phyloP scores from a whole-genome alignment of 1,140 invertebrate species.

The Globodera ellingtonae region DNA sequence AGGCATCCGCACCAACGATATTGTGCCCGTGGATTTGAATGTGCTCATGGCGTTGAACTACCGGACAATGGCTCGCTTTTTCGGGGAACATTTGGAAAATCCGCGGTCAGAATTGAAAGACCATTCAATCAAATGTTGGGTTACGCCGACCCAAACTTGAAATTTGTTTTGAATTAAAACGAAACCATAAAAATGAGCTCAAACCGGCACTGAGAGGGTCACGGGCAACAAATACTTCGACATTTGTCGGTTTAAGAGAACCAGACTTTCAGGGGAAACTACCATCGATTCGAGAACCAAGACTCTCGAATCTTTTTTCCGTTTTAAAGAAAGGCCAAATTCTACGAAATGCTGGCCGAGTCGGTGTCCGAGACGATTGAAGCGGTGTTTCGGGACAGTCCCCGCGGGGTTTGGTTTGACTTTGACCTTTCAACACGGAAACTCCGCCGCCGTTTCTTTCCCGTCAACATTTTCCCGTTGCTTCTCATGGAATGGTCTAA shows the following conservation, averaged over 20 bases:
- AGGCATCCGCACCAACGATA: conserved; percentile 64
- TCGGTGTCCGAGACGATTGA: conserved; percentile 35
- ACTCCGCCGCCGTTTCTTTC: conserved; percentile 72
- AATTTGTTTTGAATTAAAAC: no score
- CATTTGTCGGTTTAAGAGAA: no score
- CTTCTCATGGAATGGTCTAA: conserved; percentile 71
- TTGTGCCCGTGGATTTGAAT: conserved; percentile 84
- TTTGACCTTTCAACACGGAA: conserved; percentile 74
- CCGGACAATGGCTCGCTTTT: conserved; percentile 72
- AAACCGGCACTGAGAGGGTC: no score
- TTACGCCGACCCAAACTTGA: background rate
- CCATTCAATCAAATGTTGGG: background rate
- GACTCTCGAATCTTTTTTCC: no score
- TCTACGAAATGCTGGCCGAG: conserved; percentile 21
- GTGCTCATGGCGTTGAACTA: conserved; percentile 80
- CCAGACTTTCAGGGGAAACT: no score
- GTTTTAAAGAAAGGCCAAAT: conserved; percentile 70
- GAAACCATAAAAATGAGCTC: no score
- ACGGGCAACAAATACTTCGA: no score
- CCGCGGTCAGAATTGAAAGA: background rate
- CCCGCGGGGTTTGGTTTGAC: conserved; percentile 83
- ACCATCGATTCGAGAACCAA: no score
- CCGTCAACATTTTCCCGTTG: conserved; percentile 80
- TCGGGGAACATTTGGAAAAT: conserved; percentile 19
- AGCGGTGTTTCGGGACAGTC: conserved; percentile 74